These are phyloP conservation scores for Thymallus thymallus DNA, from an alignment of 2,113 vertebrate species.

Conservation along the genomic window DNA sequence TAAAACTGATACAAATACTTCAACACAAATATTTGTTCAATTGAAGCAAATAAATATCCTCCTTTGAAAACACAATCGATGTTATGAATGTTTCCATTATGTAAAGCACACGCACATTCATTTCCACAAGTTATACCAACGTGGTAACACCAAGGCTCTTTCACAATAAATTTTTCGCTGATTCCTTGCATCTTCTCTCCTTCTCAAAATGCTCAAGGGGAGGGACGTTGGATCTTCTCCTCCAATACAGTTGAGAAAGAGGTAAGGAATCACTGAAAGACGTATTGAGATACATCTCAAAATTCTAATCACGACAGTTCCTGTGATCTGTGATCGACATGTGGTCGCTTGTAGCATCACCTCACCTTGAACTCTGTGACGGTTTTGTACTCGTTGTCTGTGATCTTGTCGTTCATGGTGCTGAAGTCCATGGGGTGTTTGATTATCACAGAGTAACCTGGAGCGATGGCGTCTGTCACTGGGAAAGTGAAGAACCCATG, in stretches of 20 bases:
- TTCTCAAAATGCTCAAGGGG: too few species aligned
- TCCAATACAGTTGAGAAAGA: too few species aligned
- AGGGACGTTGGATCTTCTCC: too few species aligned
- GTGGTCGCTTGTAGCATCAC: too few species aligned
- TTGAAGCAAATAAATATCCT: neutral
- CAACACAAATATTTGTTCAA: neutral
- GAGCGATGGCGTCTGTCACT: conserved; percentile 95
- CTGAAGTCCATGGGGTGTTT: conserved; percentile 99
- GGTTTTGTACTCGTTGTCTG: conserved; percentile 92
- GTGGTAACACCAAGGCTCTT: too few species aligned
- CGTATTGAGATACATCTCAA: neutral
- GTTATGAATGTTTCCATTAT: too few species aligned
- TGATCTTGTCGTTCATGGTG: conserved; percentile 96
- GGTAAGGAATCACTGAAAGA: too few species aligned
- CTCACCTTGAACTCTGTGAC: conserved; percentile 96
- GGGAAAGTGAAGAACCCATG: conserved; percentile 97
- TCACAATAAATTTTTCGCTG: too few species aligned
- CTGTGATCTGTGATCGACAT: neutral
- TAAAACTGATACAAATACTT: neutral
- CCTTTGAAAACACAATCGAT: neutral
- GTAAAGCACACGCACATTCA: neutral
- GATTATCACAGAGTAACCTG: conserved; percentile 97
- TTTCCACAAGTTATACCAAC: too few species aligned
- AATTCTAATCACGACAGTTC: neutral
- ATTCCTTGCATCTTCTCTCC: too few species aligned